Base-by-base conservation (phyloP, 2,888 invertebrate genomes). In the Lepidocyrtoides sp. region DNA sequence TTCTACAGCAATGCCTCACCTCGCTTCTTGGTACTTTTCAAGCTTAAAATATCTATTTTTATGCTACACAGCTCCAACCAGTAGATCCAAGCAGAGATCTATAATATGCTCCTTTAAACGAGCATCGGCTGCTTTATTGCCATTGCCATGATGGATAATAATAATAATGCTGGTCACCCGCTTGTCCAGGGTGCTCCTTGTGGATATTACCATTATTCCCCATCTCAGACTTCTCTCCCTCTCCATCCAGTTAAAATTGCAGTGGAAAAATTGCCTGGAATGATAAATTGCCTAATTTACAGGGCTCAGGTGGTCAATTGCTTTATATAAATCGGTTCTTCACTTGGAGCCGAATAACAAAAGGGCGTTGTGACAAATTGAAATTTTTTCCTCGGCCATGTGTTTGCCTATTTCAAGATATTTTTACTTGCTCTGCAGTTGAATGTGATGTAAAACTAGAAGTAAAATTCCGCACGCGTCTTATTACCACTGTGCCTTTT, bases 261-360 rank as follows among this genome's bases (percentile, higher is more conserved):
- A 77, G 63, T n/a, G 57, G 81, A 89, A 85, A 93, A 93, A 93
- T 93, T 92, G 93, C 91, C 92, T 93, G 88, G 92, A 94, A 94
- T 94, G 94, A 94, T 94, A 94, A 94, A 94, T 94, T 93, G 89
- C 92, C 93, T 94, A 93, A 94, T 94, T 94, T 94, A 93, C 92
- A 93, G 93, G 94, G 93, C 94, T 94, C 94, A 94, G 94, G 94
- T 94, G 94, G 93, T 94, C 94, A 93, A 94, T 94, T 94, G 93
- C 93, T 92, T 93, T 90, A 92, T 94, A 94, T 94, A 94, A 94
- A 94, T 94, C 94, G 94, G 92, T 93, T 94, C 93, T 91, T 93
- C 93, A 93, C 92, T 92, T 85, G 77, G 83, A 87, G 66, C 91
- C 86, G 92, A 93, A 92, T 92, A 92, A 91, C 91, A 92, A 93